Base-by-base conservation (phyloP, 2,113 vertebrate genomes). In the Irena cyanogastra region DNA sequence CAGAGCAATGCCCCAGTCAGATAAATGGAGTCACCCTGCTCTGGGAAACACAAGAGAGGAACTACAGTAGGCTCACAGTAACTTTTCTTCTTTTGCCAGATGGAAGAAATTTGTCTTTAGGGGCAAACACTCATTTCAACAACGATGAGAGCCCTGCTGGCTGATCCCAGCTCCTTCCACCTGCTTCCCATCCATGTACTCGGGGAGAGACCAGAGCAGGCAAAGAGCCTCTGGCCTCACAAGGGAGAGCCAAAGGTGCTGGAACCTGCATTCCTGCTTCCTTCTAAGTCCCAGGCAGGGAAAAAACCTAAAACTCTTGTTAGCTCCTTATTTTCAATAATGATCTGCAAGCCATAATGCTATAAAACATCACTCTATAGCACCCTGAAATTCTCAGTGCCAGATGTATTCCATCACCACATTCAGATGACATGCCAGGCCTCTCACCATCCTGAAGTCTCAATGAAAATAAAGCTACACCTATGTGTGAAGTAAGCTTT, bases 91-190 rank as follows among this genome's bases (percentile, higher is more conserved):
- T 49, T 49, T 78, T 77, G 30, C 28, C 53, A 83, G 41, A 52
- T 47, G 24, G 14, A 72, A 52, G 5, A 13, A 23, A 56, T 42
- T 64, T 56, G 9, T 68, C 33, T 50, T 27, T 21, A 76, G 57
- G 8, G 8, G 4, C 22, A 88, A 83, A 75, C 16, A 10, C 6
- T 49, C 15, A 2, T 35, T 91, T 72, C 54, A 86, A 9, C 19
- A 76, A 4, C 0, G 0, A 7, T 16, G 13, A 7, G 41, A 7
- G 13, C 39, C 8, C 23, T 39, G 3, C 3, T n/a, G 24, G 18
- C 57, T 64, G 63, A 41, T 1, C 6, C 30, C 44, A 16, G 11
- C 21, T 60, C 35, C 33, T 79, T 52, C 44, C 26, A 52, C 16
- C 33, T 61, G 24, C 11, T 60, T 57, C 63, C 53, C 42, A 28